These are phyloP conservation scores for Musca domestica DNA, from an alignment of 1,140 invertebrate genomes.

Conservation along the genomic window DNA sequence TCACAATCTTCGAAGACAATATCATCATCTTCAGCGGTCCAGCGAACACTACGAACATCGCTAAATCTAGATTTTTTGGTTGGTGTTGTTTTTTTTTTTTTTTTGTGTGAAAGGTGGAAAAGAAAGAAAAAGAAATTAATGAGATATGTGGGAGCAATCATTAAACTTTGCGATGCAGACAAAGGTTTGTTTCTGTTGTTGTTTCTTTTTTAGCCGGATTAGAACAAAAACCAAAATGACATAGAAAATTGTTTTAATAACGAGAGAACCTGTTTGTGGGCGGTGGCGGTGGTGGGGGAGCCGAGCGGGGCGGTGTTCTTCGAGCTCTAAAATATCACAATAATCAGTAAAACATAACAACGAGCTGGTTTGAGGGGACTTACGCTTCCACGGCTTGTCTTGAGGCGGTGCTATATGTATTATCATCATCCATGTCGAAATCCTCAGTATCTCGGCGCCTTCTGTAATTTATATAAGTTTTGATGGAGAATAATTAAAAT, in stretches of 20 bases:
- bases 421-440: constrained; percentile 45
- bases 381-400: constrained; percentile 44
- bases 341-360: not conserved
- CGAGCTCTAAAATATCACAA: constrained; percentile 34
- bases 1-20: constrained; percentile 44
- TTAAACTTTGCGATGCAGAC: constrained; percentile 27
- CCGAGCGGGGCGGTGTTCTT: constrained; percentile 46
- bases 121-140: constrained; percentile 27
- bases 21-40: constrained; percentile 38
- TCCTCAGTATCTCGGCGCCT: constrained; percentile 47
- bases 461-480: constrained; percentile 25
- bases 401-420: constrained; percentile 44
- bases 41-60: constrained; percentile 44
- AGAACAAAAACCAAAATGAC: not conserved
- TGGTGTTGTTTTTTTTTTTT: constrained; percentile 28
- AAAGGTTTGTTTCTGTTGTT: constrained; percentile 12
- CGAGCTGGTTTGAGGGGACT: constrained; percentile 21
- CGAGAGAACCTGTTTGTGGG: constrained; percentile 51
- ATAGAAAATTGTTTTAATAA: constrained; percentile 38
- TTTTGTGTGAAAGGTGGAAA: constrained; percentile 32
- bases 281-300: constrained; percentile 47
- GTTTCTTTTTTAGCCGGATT: constrained; percentile 2
- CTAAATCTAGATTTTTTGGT: constrained; percentile 25
- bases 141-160: constrained; percentile 5
- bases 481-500: not conserved